These are phyloP conservation scores for Dichetophora obliterata DNA, from an alignment of 2,888 invertebrate genomes.

Conservation along the genomic window DNA sequence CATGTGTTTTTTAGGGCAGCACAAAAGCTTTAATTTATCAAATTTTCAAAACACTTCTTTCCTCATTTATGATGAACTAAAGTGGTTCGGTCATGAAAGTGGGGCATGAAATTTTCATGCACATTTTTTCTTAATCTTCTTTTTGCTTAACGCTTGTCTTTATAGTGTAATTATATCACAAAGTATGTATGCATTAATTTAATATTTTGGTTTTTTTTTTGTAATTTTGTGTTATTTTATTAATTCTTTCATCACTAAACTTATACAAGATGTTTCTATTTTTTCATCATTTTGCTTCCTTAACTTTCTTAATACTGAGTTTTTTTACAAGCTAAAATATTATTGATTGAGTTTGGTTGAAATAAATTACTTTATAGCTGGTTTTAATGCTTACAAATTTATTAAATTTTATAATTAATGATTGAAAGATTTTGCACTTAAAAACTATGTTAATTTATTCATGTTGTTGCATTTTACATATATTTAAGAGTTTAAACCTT, in stretches of 20 bases:
- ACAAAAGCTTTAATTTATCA: too few relatives aligned
- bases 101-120: too few relatives aligned
- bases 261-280: neutral
- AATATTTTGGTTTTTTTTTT: too few relatives aligned
- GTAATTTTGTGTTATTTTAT: constrained; percentile 13
- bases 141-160: neutral
- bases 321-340: neutral
- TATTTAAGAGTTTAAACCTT: constrained; percentile 50
- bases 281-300: neutral
- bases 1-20: too few relatives aligned
- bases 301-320: neutral
- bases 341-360: constrained; percentile 32
- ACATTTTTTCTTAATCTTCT: neutral
- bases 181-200: constrained; percentile 6
- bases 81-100: too few relatives aligned
- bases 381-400: neutral
- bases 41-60: too few relatives aligned
- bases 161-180: constrained; percentile 2
- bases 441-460: neutral
- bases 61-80: too few relatives aligned
- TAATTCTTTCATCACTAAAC: neutral
- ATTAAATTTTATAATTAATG: neutral
- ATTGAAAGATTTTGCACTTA: neutral
- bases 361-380: constrained; percentile 30
- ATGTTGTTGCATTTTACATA: neutral